Base-by-base conservation (phyloP, 2,888 invertebrate genomes). In the Autographa pulchrina region DNA sequence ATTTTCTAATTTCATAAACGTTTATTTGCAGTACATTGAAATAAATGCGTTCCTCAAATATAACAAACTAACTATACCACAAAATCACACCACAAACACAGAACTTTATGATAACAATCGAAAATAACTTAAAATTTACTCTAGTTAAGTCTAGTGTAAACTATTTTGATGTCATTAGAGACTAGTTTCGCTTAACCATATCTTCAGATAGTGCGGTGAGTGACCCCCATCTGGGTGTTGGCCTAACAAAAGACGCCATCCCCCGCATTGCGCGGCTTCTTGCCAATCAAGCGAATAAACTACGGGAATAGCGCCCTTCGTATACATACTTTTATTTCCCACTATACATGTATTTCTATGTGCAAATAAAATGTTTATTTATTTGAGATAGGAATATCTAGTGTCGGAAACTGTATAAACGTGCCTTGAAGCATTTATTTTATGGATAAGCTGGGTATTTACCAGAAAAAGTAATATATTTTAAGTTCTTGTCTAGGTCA, bases 241-340 rank as follows among this genome's bases (percentile, higher is more conserved):
- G 54, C 54, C 20, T 25, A 56, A 56, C 54, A 56, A 56, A 56
- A 56, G 54, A 56, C 54, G 54, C 9, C 54, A 9, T 20, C 5
- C 4, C 25, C 25, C 54, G 54, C 54, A 56, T 56, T 56, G 54
- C 54, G 54, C 25, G 54, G 54, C 54, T 56, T 20, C 54, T 56
- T 56, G 54, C 54, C 54, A 56, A 56, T 56, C 54, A 56, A 25
- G 54, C 54, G 25, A 56, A 56, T 56, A 56, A 56, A 20, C 25
- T 56, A 56, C 20, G 14, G 54, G 54, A 56, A 48, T 13, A 25
- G 54, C 20, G 54, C 54, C 54, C 54, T 56, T 56, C 25, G 20
- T 20, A 56, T 56, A 25, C 13, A 56, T 56, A 56, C 25, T 56
- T 56, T 56, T 56, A 56, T 56, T 25, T 25, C 54, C 20, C 11